Percentiles rank a stretch among this genome's conserved stretches.
Conservation (phyloP, 1,140 invertebrate genomes). For the Drosophila lacteicornis region DNA sequence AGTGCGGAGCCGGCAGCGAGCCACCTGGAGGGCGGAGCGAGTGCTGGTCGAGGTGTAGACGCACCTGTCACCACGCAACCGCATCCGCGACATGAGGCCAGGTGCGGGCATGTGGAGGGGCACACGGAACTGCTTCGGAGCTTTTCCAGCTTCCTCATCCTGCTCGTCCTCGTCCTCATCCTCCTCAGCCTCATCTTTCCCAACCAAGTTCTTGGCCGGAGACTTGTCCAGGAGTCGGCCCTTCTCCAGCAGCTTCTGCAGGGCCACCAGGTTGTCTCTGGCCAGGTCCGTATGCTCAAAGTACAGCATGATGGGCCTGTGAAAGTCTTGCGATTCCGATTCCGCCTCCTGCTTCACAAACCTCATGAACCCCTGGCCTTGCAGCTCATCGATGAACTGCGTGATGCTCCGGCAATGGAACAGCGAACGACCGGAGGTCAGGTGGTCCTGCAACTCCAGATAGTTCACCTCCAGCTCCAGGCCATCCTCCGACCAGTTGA, state of each 20-base stretch:
- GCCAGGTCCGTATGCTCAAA: conserved; percentile 37
- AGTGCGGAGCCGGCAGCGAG: conserved; percentile 34
- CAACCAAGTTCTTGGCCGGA: not conserved
- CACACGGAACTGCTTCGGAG: not conserved
- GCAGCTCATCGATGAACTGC: conserved; percentile 32
- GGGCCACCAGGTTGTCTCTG: not conserved
- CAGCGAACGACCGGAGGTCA: conserved; percentile 19
- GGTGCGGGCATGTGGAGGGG: not conserved
- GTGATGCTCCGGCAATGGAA: conserved; percentile 29
- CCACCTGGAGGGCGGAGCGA: conserved; percentile 34
- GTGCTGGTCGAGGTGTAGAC: not conserved
- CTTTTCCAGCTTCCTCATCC: not conserved
- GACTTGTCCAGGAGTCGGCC: not conserved
- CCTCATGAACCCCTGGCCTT: conserved; percentile 31
- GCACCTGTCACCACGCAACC: conserved; percentile 3
- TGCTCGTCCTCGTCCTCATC: not conserved
- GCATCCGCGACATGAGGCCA: conserved; percentile 2
- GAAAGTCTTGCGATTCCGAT: no score
- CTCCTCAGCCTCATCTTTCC: not conserved
- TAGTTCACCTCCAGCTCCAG: conserved; percentile 44
- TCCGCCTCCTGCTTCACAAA: no score
- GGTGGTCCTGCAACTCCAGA: conserved; percentile 44
- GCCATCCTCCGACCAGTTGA: conserved; percentile 41
- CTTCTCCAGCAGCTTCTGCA: not conserved
- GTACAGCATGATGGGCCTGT: not conserved